These are phyloP conservation scores for Corapipo altera DNA, from an alignment of 2,113 vertebrate genomes.

Conservation along the genomic window DNA sequence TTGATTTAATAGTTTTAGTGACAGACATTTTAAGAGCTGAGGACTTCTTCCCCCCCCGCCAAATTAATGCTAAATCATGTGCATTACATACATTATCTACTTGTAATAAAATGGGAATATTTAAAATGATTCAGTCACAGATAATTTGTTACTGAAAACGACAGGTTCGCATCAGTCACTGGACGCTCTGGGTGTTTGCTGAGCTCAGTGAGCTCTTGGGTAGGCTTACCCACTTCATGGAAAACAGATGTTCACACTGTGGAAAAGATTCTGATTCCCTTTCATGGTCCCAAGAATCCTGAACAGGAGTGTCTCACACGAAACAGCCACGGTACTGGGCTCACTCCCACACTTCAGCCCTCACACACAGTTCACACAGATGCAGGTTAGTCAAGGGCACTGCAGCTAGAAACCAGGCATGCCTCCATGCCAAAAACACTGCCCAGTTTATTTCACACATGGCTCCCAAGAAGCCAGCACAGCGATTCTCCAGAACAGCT, in stretches of 20 bases:
- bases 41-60: not conserved
- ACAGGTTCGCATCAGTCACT: not conserved
- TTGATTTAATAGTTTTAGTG: not conserved
- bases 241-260: not conserved
- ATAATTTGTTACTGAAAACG: not conserved
- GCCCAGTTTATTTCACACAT: not conserved
- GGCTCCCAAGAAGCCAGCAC: not conserved
- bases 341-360: not conserved
- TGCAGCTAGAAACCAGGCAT: not conserved
- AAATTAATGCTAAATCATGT: not conserved
- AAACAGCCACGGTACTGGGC: fast-evolving
- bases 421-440: not conserved
- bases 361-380: fast-evolving
- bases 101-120: slow-evolving; percentile 11
- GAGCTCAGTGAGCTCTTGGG: fast-evolving
- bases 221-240: not conserved
- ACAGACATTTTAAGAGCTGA: not conserved
- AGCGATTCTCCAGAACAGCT: not conserved
- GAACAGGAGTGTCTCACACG: not conserved
- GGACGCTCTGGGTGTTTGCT: not conserved
- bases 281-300: fast-evolving
- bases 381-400: not conserved
- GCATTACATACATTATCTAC: slow-evolving; percentile 3
- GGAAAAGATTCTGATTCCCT: not conserved
- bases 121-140: not conserved